These are phyloP conservation scores for Ornithoptera alexandrae DNA, from an alignment of 2,888 invertebrate species.

Conservation along the genomic window DNA sequence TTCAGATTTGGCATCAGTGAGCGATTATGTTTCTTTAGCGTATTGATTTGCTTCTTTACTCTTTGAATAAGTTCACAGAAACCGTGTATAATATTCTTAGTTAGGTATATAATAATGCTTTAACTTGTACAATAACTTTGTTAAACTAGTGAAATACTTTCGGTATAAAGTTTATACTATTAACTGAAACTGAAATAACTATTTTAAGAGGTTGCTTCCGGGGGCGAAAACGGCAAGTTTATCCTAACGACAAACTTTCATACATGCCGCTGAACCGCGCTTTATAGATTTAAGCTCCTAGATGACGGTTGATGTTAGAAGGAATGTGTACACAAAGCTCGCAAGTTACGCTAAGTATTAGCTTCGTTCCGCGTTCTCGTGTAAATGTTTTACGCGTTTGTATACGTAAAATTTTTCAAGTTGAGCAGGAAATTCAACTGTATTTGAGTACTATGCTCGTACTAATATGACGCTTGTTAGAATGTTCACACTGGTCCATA, in stretches of 20 bases:
- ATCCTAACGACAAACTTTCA: conserved; percentile 17
- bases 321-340: conserved; percentile 6
- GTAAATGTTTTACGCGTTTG: neutral
- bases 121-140: neutral
- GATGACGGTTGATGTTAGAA: neutral
- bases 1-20: no score
- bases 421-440: neutral
- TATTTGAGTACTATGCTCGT: no score
- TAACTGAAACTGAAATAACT: neutral
- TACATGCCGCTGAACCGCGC: neutral
- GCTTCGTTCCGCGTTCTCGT: neutral
- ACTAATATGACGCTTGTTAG: no score
- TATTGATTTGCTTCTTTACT: no score
- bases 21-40: no score
- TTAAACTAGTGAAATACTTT: neutral
- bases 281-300: conserved; percentile 1
- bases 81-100: no score
- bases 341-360: neutral
- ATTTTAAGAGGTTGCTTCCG: neutral
- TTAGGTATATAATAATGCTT: neutral
- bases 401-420: neutral
- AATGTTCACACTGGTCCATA: no score
- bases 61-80: no score
- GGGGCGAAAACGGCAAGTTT: neutral
- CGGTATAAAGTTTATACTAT: neutral